These are phyloP conservation scores for Tethya wilhelma DNA, from an alignment of 37 sponge, comb jelly and placozoan genomes.

Conservation along the genomic window DNA sequence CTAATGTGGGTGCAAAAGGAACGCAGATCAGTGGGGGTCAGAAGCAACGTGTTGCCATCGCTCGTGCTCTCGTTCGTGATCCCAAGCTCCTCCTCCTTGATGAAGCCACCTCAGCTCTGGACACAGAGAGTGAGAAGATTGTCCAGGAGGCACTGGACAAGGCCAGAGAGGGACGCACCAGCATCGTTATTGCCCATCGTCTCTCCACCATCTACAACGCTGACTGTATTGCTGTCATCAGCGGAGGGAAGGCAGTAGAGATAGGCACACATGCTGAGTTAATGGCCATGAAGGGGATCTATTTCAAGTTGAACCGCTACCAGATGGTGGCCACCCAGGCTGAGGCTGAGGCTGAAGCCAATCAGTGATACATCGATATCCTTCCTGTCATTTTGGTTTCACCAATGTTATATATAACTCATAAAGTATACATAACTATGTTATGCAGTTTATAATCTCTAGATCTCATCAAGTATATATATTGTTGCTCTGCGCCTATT, in stretches of 20 bases:
- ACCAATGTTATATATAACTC: too few relatives aligned
- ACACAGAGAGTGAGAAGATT: conserved; percentile 85
- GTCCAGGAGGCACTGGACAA: conserved; percentile 89
- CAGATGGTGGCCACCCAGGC: conserved; percentile 13
- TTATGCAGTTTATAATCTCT: too few relatives aligned
- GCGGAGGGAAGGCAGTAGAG: conserved; percentile 69
- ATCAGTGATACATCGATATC: neutral
- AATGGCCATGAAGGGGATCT: conserved; percentile 68
- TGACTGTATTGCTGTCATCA: conserved; percentile 82
- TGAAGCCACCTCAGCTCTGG: conserved; percentile 88
- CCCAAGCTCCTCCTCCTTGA: conserved; percentile 84
- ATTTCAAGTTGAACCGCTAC: conserved; percentile 73
- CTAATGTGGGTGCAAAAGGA: conserved; percentile 70
- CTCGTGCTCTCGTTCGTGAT: conserved; percentile 79
- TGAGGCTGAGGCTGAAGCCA: neutral
- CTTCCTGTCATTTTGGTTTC: too few relatives aligned
- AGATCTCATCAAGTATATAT: too few relatives aligned
- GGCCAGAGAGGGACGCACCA: conserved; percentile 85
- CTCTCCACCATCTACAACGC: conserved; percentile 89
- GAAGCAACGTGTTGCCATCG: conserved; percentile 86
- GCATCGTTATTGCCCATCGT: conserved; percentile 89
- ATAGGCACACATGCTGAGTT: conserved; percentile 73
- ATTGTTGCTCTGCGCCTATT: too few relatives aligned
- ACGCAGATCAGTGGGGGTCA: conserved; percentile 85
- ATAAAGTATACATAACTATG: too few relatives aligned